Conservation (phyloP, 2,797 vertebrate genomes). For the Champsocephalus esox region DNA sequence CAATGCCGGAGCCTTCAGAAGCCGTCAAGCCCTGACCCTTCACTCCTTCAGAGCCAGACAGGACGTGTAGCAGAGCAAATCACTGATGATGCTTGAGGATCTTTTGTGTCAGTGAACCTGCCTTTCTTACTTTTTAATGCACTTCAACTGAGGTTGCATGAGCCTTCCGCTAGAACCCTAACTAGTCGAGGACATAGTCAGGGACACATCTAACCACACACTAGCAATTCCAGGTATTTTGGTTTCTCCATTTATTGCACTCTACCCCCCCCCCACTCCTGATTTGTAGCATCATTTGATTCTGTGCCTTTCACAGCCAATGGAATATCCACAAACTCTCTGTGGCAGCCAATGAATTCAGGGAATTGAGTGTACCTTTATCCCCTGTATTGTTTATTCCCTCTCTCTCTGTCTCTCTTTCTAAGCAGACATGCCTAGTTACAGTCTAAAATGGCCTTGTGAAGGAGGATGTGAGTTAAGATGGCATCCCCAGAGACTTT, state of each 20-base stretch:
- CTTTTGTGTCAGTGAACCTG: constrained; percentile 33
- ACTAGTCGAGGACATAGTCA: constrained; percentile 5
- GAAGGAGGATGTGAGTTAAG: constrained; percentile 78
- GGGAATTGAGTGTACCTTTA: constrained; percentile 55
- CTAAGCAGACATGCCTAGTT: constrained; percentile 80
- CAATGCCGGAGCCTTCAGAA: constrained; percentile 36
- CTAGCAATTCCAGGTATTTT: constrained; percentile 27
- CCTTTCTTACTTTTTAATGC: constrained; percentile 28
- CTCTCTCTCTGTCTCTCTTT: constrained; percentile 49
- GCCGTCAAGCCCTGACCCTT: constrained; percentile 27
- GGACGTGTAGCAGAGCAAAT: constrained; percentile 24
- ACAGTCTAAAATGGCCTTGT: constrained; percentile 80
- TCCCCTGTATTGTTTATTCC: constrained; percentile 45
- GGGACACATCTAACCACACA: constrained; percentile 1
- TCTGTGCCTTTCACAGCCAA: constrained; percentile 53
- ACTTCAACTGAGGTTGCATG: constrained; percentile 26
- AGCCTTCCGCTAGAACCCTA: neutral
- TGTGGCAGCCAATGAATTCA: constrained; percentile 61
- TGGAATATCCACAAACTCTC: constrained; percentile 65
- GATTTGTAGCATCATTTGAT: constrained; percentile 62
- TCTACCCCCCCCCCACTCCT: constrained; percentile 24
- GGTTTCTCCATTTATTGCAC: constrained; percentile 40
- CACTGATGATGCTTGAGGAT: constrained; percentile 27
- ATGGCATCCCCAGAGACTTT: constrained; percentile 81
- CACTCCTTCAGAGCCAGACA: constrained; percentile 17